Percentiles rank a stretch among this genome's conserved stretches.
Evolutionary conservation across 2,113 vertebrate genomes (phyloP).

Genomic region (Siniperca knerii): DNA sequence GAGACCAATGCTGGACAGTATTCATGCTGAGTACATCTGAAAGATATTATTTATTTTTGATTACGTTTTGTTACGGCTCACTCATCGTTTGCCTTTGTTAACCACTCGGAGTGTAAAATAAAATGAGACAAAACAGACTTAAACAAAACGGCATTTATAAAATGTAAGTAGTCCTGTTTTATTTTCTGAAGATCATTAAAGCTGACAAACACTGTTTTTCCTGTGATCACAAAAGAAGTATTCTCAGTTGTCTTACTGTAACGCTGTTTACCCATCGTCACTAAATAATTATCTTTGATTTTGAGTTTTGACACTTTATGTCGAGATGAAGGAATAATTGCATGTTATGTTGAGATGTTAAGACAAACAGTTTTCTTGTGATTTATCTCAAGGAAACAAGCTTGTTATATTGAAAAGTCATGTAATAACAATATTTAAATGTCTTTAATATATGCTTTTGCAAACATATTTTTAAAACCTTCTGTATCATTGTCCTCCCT

Average conservation of each 20-base stretch:
- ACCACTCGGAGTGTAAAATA: too few relatives aligned
- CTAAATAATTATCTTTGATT: neutral
- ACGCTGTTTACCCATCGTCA: neutral
- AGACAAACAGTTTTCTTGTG: neutral
- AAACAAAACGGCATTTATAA: too few relatives aligned
- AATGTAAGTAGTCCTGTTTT: too few relatives aligned
- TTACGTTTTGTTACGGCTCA: too few relatives aligned
- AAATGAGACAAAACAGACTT: neutral
- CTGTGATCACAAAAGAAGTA: neutral
- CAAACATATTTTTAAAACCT: neutral
- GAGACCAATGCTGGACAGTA: too few relatives aligned
- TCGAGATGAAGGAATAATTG: neutral
- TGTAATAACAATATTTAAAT: neutral
- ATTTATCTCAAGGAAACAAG: slow-evolving; percentile 1
- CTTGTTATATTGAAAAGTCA: neutral
- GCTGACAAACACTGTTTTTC: neutral
- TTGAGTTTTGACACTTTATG: neutral
- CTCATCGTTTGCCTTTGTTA: too few relatives aligned
- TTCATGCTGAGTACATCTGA: too few relatives aligned
- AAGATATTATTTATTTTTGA: too few relatives aligned
- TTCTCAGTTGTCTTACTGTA: neutral
- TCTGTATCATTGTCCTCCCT: neutral
- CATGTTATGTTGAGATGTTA: neutral
- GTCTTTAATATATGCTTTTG: too few relatives aligned
- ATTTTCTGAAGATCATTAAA: too few relatives aligned